phyloP scores from a whole-genome alignment of 2,888 invertebrate genomes.

The Litoditis marina region DNA sequence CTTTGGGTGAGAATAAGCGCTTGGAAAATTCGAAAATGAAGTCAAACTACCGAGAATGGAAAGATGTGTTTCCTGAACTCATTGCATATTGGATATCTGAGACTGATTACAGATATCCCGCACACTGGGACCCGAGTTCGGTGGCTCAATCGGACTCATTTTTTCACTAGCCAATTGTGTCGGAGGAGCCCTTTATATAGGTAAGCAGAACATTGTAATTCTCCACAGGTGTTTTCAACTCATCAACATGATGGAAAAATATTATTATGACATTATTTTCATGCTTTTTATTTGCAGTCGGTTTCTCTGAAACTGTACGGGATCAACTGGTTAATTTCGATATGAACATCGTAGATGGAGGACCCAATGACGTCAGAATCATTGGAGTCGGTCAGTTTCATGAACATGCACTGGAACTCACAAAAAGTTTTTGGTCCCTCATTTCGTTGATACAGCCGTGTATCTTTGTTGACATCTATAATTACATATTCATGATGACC shows the following conservation, averaged over 20 bases:
- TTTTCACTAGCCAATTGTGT: slow-evolving; percentile 96
- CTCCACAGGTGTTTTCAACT: not conserved
- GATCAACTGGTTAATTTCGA: slow-evolving; percentile 18
- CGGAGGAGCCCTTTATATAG: slow-evolving; percentile 75
- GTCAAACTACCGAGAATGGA: not conserved
- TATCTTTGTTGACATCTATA: no score
- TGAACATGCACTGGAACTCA: no score
- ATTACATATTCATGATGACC: no score
- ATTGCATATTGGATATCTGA: not conserved
- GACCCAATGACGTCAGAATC: slow-evolving; percentile 51
- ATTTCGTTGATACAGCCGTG: no score
- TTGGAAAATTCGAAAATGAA: not conserved
- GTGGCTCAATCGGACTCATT: slow-evolving; percentile 91
- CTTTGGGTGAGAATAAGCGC: not conserved
- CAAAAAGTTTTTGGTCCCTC: no score
- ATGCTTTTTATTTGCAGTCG: no score
- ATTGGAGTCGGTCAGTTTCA: slow-evolving; percentile 48
- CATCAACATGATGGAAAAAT: no score
- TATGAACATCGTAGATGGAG: slow-evolving; percentile 43
- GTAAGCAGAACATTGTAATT: not conserved
- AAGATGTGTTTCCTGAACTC: not conserved
- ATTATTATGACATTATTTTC: no score
- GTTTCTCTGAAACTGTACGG: slow-evolving; percentile 76
- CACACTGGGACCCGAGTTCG: slow-evolving; percentile 92
- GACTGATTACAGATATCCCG: slow-evolving; percentile 64